Conservation (phyloP, 2,888 invertebrate species). For the Zaprionus obscuricornis region DNA sequence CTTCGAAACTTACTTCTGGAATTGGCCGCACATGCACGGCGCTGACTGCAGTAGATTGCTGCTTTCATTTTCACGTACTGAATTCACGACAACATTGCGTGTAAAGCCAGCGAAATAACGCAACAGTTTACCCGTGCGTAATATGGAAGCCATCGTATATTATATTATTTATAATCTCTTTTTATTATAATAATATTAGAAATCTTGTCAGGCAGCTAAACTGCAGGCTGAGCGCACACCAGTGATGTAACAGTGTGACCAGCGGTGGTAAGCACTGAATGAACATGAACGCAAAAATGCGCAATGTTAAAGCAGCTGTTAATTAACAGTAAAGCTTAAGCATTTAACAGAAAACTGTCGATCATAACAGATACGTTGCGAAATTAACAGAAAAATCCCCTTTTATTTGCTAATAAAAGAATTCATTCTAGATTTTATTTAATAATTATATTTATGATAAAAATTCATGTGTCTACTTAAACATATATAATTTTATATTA, state of each 20-base stretch:
- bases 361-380: not conserved
- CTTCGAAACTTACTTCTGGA: conserved; percentile 82
- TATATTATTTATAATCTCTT: conserved; percentile 32
- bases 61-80: conserved; percentile 86
- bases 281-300: not conserved
- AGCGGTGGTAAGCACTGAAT: not conserved
- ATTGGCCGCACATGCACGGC: conserved; percentile 84
- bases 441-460: too few species aligned
- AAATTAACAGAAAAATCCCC: conserved; percentile 7
- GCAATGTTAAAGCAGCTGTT: not conserved
- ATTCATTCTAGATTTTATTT: too few species aligned
- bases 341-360: not conserved
- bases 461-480: too few species aligned
- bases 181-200: conserved; percentile 40
- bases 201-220: not conserved
- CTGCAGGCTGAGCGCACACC: conserved; percentile 41
- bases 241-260: conserved; percentile 39
- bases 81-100: conserved; percentile 87
- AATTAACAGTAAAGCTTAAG: not conserved
- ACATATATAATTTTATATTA: too few species aligned
- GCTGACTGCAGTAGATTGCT: conserved; percentile 85
- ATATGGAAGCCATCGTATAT: conserved; percentile 81
- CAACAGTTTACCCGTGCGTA: conserved; percentile 89
- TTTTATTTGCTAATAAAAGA: not conserved
- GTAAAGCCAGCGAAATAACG: conserved; percentile 90